Conservation (phyloP, 2,113 vertebrate genomes). For the Amazona vittata region DNA sequence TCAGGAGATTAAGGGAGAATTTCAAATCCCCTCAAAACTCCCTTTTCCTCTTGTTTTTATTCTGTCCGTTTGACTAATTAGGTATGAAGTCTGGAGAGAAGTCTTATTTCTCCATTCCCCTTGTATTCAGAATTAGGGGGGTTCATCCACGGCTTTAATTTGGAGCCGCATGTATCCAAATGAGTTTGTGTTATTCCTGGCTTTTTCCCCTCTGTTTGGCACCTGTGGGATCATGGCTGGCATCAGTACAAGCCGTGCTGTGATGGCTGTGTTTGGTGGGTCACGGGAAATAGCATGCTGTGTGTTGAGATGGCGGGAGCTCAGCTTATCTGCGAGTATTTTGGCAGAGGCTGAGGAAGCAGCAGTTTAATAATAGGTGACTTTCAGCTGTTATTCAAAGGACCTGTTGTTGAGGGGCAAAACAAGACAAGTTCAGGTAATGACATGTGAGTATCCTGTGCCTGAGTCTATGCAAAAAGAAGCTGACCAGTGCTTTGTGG, state of each 20-base stretch:
- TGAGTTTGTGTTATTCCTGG: background rate
- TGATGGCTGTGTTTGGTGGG: background rate
- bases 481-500: background rate
- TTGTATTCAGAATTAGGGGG: background rate
- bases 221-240: background rate
- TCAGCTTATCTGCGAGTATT: background rate
- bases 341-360: background rate
- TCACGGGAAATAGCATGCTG: background rate
- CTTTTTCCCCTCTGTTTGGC: background rate
- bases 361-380: background rate
- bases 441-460: background rate
- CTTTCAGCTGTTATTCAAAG: background rate
- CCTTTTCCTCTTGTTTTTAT: background rate
- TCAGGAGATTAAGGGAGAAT: background rate
- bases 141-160: background rate
- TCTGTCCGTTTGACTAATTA: background rate
- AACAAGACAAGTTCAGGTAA: background rate
- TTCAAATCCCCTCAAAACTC: background rate
- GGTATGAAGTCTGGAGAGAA: background rate
- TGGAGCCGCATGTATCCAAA: background rate
- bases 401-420: constrained; percentile 2
- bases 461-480: background rate
- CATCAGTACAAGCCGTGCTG: background rate
- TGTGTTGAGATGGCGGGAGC: background rate
- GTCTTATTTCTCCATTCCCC: background rate